Conservation (phyloP, 2,797 vertebrate genomes). For the Mionectes olivaceus region DNA sequence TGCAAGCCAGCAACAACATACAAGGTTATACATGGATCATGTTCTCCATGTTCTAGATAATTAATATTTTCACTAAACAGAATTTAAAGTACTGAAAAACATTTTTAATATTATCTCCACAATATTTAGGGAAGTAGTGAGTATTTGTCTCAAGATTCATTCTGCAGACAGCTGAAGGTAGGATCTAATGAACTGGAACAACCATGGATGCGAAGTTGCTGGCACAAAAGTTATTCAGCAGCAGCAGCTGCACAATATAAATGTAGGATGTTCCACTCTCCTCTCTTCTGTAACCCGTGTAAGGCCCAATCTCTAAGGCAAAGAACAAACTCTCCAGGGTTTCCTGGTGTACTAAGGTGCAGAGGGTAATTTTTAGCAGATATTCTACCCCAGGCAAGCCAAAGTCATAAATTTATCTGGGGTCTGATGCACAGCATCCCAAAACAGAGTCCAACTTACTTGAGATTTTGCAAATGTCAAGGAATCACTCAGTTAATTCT, state of each 20-base stretch:
- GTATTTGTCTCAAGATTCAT: background rate
- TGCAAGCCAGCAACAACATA: slow-evolving; percentile 4
- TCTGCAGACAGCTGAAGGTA: background rate
- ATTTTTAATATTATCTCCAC: background rate
- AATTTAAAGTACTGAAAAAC: background rate
- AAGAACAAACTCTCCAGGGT: background rate
- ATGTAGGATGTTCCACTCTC: background rate
- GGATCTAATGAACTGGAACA: background rate
- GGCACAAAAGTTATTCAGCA: background rate
- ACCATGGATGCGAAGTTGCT: background rate
- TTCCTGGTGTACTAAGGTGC: background rate
- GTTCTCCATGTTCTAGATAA: background rate
- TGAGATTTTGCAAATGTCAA: background rate
- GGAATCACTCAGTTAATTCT: background rate
- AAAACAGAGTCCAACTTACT: background rate
- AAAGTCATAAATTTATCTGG: background rate
- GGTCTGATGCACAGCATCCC: background rate
- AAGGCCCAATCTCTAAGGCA: background rate
- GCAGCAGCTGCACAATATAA: background rate
- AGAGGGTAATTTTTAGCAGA: background rate
- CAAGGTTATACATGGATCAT: background rate
- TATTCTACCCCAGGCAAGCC: background rate
- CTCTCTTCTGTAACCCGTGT: background rate
- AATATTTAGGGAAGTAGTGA: background rate
- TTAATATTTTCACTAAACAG: background rate